Evolutionary conservation across 2,113 vertebrate species (phyloP).

Genomic region (Azemiops feae): DNA sequence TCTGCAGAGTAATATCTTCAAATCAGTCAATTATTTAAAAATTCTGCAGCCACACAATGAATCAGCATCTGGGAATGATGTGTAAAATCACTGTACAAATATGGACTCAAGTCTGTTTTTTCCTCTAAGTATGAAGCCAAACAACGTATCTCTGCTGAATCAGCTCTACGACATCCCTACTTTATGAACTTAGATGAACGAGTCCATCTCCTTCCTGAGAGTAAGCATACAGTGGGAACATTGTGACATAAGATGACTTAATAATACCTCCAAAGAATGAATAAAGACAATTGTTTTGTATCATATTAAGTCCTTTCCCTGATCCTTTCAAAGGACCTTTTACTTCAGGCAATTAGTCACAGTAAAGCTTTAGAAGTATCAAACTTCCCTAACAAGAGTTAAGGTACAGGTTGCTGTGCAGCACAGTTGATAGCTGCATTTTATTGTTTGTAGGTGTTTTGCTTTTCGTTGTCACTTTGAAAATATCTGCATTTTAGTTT

Average conservation of each 20-base stretch:
- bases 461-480: background rate
- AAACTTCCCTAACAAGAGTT: background rate
- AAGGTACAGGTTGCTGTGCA: background rate
- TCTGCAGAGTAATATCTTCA: background rate
- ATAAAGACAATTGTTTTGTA: background rate
- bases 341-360: background rate
- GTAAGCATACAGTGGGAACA: slow-evolving; percentile 72
- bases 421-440: background rate
- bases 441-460: background rate
- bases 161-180: slow-evolving; percentile 82
- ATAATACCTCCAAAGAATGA: background rate
- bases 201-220: slow-evolving; percentile 86
- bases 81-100: background rate
- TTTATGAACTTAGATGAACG: slow-evolving; percentile 86
- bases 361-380: background rate
- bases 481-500: background rate
- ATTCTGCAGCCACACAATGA: background rate
- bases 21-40: background rate
- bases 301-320: background rate
- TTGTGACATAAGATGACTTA: too few species aligned
- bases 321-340: background rate
- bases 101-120: accelerated
- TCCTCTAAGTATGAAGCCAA: slow-evolving; percentile 84
- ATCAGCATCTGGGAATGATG: background rate
- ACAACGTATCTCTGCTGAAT: slow-evolving; percentile 80